Base-by-base conservation (phyloP, 1,140 invertebrate genomes). In the Anastatus disparis region DNA sequence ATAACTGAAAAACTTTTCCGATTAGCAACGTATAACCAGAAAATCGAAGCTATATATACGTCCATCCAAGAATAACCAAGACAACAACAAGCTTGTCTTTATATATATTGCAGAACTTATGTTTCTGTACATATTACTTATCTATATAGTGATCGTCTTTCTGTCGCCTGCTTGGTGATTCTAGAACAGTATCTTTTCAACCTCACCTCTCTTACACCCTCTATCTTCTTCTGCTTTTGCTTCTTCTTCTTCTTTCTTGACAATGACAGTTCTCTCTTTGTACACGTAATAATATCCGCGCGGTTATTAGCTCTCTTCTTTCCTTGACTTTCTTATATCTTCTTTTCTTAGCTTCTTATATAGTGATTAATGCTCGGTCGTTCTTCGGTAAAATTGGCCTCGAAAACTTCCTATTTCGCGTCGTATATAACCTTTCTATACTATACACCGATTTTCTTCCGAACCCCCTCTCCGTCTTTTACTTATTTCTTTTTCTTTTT, bases 341-440 rank as follows among this genome's bases (percentile, higher is more conserved):
- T 20, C 27, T 55, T 2, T 31, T 20, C 4, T 13, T 13, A 2
- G n/a, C n/a, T n/a, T n/a, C n/a, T n/a, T n/a, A n/a, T n/a, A n/a
- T n/a, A n/a, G 67, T 70, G 67, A 70, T 70, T 53, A 70, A 70
- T 70, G 58, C 48, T 48, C 24, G 58, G 24, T 24, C n/a, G 56
- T 48, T 70, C 58, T 70, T 70, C 56, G 58, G 27, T 46, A 70
- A 70, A 70, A 70, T 62, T 70, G 67, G 66, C 46, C 44, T 15
- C 46, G 56, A 56, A 67, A 26, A 46, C 40, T 46, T 46, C 46
- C 42, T 17, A n/a, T 15, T 2, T 24, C 35, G 31, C 61, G 20
- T 35, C 61, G 26, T 44, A 24, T 50, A 22, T 12, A 15, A 38
- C 42, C 50, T 59, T 20, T 42, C 56, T 17, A 42, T 42, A n/a